phyloP scores from a whole-genome alignment of 2,888 invertebrate genomes.

The Noctuana brunneofusca region DNA sequence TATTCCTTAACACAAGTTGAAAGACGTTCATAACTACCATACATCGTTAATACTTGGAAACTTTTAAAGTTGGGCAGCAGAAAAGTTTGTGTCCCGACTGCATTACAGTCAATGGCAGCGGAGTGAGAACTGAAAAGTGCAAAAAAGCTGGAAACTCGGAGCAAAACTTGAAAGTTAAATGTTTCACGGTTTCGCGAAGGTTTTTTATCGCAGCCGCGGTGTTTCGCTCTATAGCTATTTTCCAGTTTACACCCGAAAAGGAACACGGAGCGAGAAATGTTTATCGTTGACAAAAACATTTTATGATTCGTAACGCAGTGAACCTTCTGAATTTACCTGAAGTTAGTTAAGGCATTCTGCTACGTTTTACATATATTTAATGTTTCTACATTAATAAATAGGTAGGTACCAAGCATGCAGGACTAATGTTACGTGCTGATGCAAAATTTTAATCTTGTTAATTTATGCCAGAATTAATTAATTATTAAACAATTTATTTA shows the following conservation, averaged over 20 bases:
- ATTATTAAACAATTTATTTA: no score
- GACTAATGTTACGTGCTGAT: no score
- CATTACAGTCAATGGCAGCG: constrained; percentile 60
- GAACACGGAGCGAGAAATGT: constrained; percentile 13
- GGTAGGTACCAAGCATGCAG: no score
- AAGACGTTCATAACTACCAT: constrained; percentile 37
- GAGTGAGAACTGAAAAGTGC: constrained; percentile 54
- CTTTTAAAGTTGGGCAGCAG: constrained; percentile 42
- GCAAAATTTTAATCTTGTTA: no score
- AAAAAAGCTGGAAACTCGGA: constrained; percentile 50
- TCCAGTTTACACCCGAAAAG: constrained; percentile 30
- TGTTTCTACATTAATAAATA: background rate
- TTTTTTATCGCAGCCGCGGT: constrained; percentile 49
- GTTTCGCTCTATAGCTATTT: constrained; percentile 39
- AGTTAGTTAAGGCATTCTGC: background rate
- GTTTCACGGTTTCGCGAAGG: constrained; percentile 54
- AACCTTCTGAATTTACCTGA: constrained; percentile 12
- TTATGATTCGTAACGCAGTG: constrained; percentile 12
- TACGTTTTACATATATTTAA: background rate
- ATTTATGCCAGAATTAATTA: no score
- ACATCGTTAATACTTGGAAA: constrained; percentile 54
- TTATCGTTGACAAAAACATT: constrained; percentile 24
- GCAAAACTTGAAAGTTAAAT: constrained; percentile 62
- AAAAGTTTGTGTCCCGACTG: constrained; percentile 56
- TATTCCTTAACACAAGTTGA: constrained; percentile 28